These are phyloP conservation scores for Scelioninae gen. 1 DNA, from an alignment of 2,888 invertebrate genomes.

Conservation along the genomic window DNA sequence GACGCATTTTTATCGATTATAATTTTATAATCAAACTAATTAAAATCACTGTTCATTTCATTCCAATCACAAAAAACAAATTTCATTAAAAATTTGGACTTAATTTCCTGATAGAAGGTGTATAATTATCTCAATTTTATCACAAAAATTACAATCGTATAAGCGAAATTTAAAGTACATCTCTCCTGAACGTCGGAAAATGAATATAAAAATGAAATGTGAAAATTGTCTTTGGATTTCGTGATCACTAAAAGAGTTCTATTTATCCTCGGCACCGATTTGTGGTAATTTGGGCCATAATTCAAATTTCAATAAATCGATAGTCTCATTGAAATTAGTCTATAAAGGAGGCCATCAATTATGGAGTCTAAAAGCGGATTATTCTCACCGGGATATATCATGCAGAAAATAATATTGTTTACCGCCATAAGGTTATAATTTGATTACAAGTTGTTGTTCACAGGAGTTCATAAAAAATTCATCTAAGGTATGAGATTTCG, in stretches of 20 bases:
- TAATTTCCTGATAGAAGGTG: neutral
- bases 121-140: neutral
- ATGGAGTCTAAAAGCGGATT: constrained; percentile 63
- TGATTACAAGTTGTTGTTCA: constrained; percentile 56
- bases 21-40: neutral
- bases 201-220: neutral
- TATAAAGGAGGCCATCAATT: constrained; percentile 69
- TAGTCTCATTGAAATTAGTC: constrained; percentile 64
- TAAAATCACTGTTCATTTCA: too few relatives aligned
- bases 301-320: constrained; percentile 69
- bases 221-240: constrained; percentile 1
- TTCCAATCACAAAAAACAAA: neutral
- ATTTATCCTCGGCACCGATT: constrained; percentile 35
- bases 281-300: constrained; percentile 52
- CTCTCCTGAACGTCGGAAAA: neutral
- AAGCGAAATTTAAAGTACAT: neutral
- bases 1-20: neutral
- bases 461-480: constrained; percentile 34
- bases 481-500: constrained; percentile 2
- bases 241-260: constrained; percentile 45
- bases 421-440: constrained; percentile 50
- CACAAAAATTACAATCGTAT: neutral
- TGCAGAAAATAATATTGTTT: constrained; percentile 64
- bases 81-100: neutral
- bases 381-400: constrained; percentile 65